These are phyloP conservation scores for Drosophila atripex DNA, from an alignment of 2,888 invertebrate species.

Conservation along the genomic window DNA sequence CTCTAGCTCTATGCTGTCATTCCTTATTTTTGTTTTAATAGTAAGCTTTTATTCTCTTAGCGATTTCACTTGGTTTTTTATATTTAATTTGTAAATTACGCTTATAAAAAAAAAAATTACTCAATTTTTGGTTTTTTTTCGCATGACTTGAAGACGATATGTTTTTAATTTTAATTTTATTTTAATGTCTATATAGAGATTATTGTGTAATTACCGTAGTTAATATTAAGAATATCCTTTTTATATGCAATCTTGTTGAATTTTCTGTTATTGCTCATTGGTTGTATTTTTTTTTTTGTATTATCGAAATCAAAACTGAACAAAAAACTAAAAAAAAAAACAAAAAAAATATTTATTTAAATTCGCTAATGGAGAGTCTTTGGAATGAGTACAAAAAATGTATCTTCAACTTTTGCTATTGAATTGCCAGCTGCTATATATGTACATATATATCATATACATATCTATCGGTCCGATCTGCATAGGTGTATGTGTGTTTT, in stretches of 20 bases:
- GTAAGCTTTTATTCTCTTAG: constrained; percentile 56
- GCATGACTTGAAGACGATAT: constrained; percentile 78
- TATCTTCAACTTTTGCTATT: constrained; percentile 12
- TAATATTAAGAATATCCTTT: constrained; percentile 51
- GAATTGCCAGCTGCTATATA: constrained; percentile 10
- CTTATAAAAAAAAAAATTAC: constrained; percentile 61
- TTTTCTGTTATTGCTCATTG: constrained; percentile 39
- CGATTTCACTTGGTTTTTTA: constrained; percentile 55
- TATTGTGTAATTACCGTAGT: constrained; percentile 41
- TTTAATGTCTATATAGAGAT: constrained; percentile 38
- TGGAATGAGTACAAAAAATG: constrained; percentile 23
- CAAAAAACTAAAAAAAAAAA: constrained; percentile 25
- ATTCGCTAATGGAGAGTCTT: constrained; percentile 17
- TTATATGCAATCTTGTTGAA: constrained; percentile 37
- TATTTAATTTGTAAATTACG: constrained; percentile 60
- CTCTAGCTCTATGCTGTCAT: constrained; percentile 3
- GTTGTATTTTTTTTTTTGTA: constrained; percentile 30
- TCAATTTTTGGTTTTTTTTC: constrained; percentile 45
- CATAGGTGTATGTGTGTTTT: not conserved
- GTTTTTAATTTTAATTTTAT: constrained; percentile 63
- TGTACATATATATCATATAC: constrained; percentile 7
- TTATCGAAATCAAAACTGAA: constrained; percentile 65
- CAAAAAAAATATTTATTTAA: constrained; percentile 5
- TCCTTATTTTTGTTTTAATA: constrained; percentile 35
- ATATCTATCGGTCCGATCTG: constrained; percentile 16